Evolutionary conservation across 2,888 invertebrate genomes (phyloP), one percentile per base, ranked within the genome.

Genomic region (Acleris literana): DNA sequence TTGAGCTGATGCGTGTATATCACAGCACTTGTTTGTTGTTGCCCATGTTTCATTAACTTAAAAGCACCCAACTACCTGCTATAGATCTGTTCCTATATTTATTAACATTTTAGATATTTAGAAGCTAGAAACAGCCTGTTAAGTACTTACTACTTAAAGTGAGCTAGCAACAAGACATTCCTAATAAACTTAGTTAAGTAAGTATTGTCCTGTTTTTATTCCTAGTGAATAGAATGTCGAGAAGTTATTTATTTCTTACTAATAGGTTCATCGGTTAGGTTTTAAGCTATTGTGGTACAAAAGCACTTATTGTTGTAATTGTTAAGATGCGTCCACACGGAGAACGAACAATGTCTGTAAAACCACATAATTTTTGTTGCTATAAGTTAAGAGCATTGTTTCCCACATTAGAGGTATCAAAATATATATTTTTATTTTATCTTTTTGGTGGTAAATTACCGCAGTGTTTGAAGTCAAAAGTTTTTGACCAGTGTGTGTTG

Each of bases 101-200:
- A 46, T 46, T 46, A 46, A n/a, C 2, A 7, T 46, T 44, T 33
- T n/a, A 46, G 1, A 33, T n/a, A n/a, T n/a, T n/a, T 46, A 46
- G 17, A 16, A 46, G 3, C 2, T n/a, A 16, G 5, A n/a, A n/a
- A 5, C 44, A 46, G n/a, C 17, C 46, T 39, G 13, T 46, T 46
- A 46, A 7, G 46, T 17, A 20, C 20, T 20, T 49, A 13, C 17
- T 49, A 49, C 49, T n/a, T 46, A 46, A 46, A 46, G 6, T 46
- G 46, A 46, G 46, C 46, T n/a, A 46, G 46, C 17, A n/a, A 46
- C 57, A 62, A 53, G 48, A 57, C 67, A 63, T 62, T 67, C 67
- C 63, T 63, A 49, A 39, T 58, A 66, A 33, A 39, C 39, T 13
- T 46, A 43, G 16, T 43, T 16, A 18, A 33, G n/a, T 3, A 39